phyloP scores from a whole-genome alignment of 1,140 invertebrate species.

The Diprion similis region DNA sequence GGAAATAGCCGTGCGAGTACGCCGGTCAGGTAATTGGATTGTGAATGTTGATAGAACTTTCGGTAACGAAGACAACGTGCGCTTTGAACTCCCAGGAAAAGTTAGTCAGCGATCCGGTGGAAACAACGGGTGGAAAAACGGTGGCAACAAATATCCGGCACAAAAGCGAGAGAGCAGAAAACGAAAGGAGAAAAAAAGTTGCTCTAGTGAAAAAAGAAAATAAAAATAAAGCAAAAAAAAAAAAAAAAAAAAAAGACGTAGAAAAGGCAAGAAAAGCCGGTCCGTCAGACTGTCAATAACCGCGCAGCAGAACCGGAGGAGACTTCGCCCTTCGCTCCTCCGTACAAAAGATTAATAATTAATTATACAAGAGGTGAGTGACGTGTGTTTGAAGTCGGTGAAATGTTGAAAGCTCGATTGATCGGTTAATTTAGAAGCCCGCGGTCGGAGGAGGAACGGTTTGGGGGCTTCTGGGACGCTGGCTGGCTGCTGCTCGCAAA shows the following conservation, averaged over 20 bases:
- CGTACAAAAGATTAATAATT: conserved; percentile 44
- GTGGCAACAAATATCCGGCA: background rate
- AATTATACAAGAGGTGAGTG: conserved; percentile 52
- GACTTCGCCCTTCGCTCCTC: background rate
- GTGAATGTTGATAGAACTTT: too few species aligned
- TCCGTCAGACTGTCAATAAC: conserved; percentile 35
- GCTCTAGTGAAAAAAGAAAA: background rate
- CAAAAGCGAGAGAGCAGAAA: background rate
- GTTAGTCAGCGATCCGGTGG: background rate
- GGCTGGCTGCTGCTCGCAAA: conserved; percentile 25
- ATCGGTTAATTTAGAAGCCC: conserved; percentile 60
- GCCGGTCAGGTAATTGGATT: too few species aligned
- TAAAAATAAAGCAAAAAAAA: too few species aligned
- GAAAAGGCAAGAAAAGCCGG: conserved; percentile 27
- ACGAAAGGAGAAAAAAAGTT: background rate
- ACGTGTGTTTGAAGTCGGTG: conserved; percentile 55
- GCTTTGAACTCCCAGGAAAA: background rate
- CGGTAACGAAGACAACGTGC: background rate
- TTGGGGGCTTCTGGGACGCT: conserved; percentile 11
- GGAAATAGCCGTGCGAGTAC: too few species aligned
- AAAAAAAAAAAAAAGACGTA: background rate
- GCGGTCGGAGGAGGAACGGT: conserved; percentile 32
- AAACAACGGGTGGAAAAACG: background rate
- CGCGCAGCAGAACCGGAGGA: conserved; percentile 16
- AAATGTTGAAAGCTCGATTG: conserved; percentile 49